A percentile compares a stretch with the other conserved stretches of the same genome.
Conservation (phyloP, 53 echinoderm and acorn worm genomes). For the Luidia sarsii region DNA sequence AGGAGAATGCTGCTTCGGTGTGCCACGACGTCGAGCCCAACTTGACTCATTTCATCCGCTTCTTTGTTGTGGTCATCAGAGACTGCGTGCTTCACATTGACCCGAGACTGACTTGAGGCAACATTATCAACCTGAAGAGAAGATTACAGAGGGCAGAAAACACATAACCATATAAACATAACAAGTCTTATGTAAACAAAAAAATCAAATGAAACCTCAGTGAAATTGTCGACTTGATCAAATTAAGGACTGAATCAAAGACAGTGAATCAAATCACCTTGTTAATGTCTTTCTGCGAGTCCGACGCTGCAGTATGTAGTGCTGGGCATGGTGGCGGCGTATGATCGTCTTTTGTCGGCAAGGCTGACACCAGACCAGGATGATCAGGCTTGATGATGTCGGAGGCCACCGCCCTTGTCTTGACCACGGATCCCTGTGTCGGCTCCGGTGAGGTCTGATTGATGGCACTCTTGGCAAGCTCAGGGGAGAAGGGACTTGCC, state of each 20-base stretch:
- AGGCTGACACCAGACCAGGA: background rate
- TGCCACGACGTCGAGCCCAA: background rate
- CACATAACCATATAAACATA: no score
- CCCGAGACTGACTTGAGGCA: constrained; percentile 10
- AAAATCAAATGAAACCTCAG: no score
- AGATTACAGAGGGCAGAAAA: background rate
- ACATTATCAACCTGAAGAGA: background rate
- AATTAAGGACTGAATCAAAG: no score
- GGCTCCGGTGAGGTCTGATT: constrained; percentile 29
- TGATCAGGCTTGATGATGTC: constrained; percentile 9
- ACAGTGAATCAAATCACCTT: no score
- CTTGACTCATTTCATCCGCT: background rate
- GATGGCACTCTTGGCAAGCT: constrained; percentile 11
- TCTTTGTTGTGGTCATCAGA: background rate
- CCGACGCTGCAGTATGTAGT: background rate
- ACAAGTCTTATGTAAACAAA: no score
- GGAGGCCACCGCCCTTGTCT: constrained; percentile 25
- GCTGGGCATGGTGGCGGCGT: constrained; percentile 1
- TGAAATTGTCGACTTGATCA: no score
- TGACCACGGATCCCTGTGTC: background rate
- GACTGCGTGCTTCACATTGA: constrained; percentile 18
- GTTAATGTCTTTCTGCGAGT: no score
- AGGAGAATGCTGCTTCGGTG: constrained; percentile 32
- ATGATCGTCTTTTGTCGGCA: constrained; percentile 10
- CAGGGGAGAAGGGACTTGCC: constrained; percentile 35